Evolutionary conservation across 2,888 invertebrate species (phyloP), one percentile per base, ranked within the genome.

Genomic region (Aphodius sticticus): DNA sequence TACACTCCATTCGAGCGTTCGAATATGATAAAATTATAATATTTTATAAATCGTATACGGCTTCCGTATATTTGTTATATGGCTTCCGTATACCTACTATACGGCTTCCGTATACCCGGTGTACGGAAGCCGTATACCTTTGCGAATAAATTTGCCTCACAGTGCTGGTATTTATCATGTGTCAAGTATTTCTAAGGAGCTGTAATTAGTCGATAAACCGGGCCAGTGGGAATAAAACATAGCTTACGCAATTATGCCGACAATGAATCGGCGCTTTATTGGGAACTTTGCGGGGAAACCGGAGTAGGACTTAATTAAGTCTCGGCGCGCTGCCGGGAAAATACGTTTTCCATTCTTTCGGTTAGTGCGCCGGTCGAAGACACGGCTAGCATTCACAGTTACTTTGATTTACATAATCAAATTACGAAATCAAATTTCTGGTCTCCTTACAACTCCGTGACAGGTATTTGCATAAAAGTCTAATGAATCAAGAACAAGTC

Each of bases 381-480:
- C 26, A 37, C 76, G 70, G 69, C 69, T 35, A 38, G 70, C 70
- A 70, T 79, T 79, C 76, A 53, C 79, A 79, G 79, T 76, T 70
- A 69, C 26, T 79, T 76, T 79, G 36, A 79, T 79, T 79, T 79
- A 69, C 79, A 79, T 79, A 79, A 79, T 79, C 77, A 76, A 79
- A 76, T 76, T 79, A 76, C 79, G 69, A 76, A 79, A 79, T 79
- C 79, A 79, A 79, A 79, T 79, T 79, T 79, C 76, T 79, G 76
- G 69, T 69, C 79, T 79, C 71, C 76, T 76, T 76, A 70, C 76
- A 72, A 26, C 69, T n/a, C 15, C 70, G 78, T 76, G 70, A 76
- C 69, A 69, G 70, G 16, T 16, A 71, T 79, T 79, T 79, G 37
- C 79, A 79, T 79, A 79, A 26, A 79, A 79, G 76, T 70, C 75